Evolutionary conservation across 2,888 invertebrate genomes (phyloP), one percentile per base, ranked within the genome.

Genomic region (Cartodere bifasciata): DNA sequence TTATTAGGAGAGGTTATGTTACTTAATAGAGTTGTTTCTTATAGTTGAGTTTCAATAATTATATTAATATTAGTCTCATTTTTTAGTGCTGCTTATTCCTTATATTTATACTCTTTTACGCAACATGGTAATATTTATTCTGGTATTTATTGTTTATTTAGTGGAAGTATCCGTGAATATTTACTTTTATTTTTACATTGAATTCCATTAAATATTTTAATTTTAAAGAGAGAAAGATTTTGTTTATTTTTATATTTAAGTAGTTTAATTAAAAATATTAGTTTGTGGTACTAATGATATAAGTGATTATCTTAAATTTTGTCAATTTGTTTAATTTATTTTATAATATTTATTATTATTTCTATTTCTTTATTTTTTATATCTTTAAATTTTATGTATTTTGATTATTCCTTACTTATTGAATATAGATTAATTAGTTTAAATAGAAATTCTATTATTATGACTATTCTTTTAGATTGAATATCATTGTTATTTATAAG

Each of bases 191-290:
- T 72, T 45, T 60, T 74, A 49, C 72, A 74, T 68, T 72, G 68
- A 57, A 50, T 73, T 40, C 70, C 71, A 45, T 66, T 74, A 62
- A 73, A 72, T 70, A 51, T 74, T 45, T 52, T 71, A 55, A 55
- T 73, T 63, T 56, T 73, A 52, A 68, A 65, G 43, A 53, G 66
- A 48, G 67, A 67, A 53, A 58, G 58, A 48, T 52, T 58, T 51
- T 50, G 63, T 53, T 56, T 66, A 53, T 68, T 62, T 51, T 56
- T 68, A 58, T 63, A 63, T 60, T 70, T 71, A 67, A 68, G 64
- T 73, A 73, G 68, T 75, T 75, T 71, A 72, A 62, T 26, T 16
- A 42, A 71, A 72, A 74, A 73, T 68, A 60, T 67, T 71, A 68
- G 70, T 70, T 73, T 75, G 72, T 75, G 72, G 65, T 48, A 35